These are phyloP conservation scores for Brachionus koreanus DNA, from an alignment of 1,140 invertebrate genomes.

Conservation along the genomic window DNA sequence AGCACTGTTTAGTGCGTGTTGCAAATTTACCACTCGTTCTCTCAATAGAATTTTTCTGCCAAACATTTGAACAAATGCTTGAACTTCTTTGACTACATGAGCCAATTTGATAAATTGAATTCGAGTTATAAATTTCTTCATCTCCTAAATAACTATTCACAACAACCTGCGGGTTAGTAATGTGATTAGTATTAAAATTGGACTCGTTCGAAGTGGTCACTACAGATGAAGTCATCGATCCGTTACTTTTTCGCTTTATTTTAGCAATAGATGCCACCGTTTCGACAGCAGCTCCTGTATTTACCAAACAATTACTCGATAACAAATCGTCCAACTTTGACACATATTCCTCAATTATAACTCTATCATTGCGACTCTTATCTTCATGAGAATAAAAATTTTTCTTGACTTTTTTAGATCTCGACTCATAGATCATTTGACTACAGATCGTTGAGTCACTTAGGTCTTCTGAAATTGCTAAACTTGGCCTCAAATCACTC, in stretches of 20 bases:
- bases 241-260: neutral
- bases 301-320: neutral
- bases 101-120: neutral
- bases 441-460: constrained; percentile 2
- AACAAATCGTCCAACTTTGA: constrained; percentile 9
- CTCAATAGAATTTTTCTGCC: constrained; percentile 6
- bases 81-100: constrained; percentile 20
- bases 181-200: neutral
- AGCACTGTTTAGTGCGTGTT: neutral
- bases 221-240: neutral
- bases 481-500: neutral
- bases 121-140: neutral
- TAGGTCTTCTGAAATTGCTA: neutral
- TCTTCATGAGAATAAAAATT: neutral
- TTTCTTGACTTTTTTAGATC: neutral
- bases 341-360: neutral
- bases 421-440: neutral
- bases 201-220: constrained; percentile 14
- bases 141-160: constrained; percentile 5
- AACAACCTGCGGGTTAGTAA: neutral
- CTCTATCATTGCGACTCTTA: neutral
- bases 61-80: neutral
- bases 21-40: neutral
- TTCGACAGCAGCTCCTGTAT: neutral
- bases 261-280: constrained; percentile 4